Base-by-base conservation (phyloP, 2,888 invertebrate genomes). In the Tachina lurida region DNA sequence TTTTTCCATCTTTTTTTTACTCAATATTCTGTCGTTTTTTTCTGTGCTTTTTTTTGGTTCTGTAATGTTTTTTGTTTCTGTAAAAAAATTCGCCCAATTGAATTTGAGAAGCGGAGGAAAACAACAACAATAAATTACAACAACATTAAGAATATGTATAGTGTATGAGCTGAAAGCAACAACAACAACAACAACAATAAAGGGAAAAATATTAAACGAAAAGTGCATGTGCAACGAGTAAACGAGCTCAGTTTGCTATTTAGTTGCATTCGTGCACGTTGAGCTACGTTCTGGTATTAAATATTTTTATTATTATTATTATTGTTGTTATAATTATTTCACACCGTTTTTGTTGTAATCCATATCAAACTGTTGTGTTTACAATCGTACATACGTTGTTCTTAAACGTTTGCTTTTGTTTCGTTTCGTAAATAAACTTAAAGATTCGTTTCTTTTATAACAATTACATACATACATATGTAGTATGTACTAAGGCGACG, bases 151-250 rank as follows among this genome's bases (percentile, higher is more conserved):
- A 63, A 85, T 10, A 31, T 31, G 31, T 31, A 73, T n/a, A 58
- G 47, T 54, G 62, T 56, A 65, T 54, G 49, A 71, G 63, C 56
- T 68, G 79, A 82, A 56, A 82, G 74, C 63, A 84, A 80, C 52
- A 86, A 88, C 65, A 84, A 70, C 65, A 80, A 87, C 68, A 87
- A 82, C 39, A 71, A 75, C n/a, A 85, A 87, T 71, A 62, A 63
- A 83, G 87, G 85, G 87, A 73, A 87, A 74, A 87, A 84, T 75
- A 31, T 84, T 82, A 81, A 86, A 86, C 87, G 87, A 89, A 90
- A 91, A 91, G 88, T 90, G 90, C 91, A 91, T 91, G 90, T 91
- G 90, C 90, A 91, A 90, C 90, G 91, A 88, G 88, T 87, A 88
- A 89, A 88, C 88, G 89, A 86, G 86, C 88, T 88, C 88, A 87